Conservation (phyloP, 1,140 invertebrate species). For the Drosophila prosaltans region DNA sequence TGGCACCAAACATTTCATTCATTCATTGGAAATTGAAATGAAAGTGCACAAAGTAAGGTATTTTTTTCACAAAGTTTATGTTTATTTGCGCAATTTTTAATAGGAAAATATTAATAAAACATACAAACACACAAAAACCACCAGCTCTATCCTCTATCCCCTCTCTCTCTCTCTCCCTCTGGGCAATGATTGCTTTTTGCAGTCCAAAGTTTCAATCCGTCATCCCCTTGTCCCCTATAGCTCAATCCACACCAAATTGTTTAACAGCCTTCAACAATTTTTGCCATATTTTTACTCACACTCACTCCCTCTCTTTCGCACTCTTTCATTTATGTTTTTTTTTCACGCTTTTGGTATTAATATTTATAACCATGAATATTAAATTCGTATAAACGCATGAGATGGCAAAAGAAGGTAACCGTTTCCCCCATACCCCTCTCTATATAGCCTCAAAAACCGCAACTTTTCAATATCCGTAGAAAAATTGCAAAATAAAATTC, state of each 20-base stretch:
- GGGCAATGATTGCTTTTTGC: constrained; percentile 44
- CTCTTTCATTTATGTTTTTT: constrained; percentile 13
- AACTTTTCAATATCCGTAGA: constrained; percentile 74
- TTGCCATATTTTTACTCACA: constrained; percentile 56
- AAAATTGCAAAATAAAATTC: constrained; percentile 47
- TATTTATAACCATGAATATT: constrained; percentile 76
- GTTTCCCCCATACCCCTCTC: not conserved
- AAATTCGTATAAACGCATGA: constrained; percentile 73
- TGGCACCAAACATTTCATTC: not conserved
- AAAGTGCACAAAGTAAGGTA: constrained; percentile 58
- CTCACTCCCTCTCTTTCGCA: not conserved
- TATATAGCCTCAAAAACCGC: constrained; percentile 52
- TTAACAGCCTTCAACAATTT: constrained; percentile 70
- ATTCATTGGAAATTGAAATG: constrained; percentile 56
- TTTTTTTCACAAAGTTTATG: constrained; percentile 29
- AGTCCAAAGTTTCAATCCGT: constrained; percentile 32
- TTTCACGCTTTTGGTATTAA: constrained; percentile 54
- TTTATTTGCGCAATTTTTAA: constrained; percentile 49
- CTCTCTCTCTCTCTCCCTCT: not conserved
- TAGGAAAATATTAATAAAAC: constrained; percentile 73
- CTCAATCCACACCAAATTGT: constrained; percentile 53
- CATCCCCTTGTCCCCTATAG: not conserved
- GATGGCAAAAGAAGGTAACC: constrained; percentile 25
- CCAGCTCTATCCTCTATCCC: too few relatives aligned
- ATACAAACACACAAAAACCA: not conserved